These are phyloP conservation scores for Echinops telfairi DNA, from an alignment of 2,113 vertebrate species.

Conservation along the genomic window DNA sequence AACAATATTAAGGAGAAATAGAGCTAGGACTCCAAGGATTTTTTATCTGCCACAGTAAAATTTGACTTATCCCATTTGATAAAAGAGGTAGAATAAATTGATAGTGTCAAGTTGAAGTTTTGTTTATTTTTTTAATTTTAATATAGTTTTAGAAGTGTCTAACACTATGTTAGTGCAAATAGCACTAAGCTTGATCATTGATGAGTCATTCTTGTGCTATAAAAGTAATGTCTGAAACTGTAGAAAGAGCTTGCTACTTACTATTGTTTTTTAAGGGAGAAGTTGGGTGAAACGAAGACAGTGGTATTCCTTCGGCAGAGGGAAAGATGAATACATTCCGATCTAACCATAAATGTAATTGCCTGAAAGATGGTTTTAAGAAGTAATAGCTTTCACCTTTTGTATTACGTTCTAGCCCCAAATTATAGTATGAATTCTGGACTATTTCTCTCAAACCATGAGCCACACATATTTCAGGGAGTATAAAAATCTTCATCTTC, in stretches of 20 bases:
- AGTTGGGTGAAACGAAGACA: background rate
- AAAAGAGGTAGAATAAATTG: background rate
- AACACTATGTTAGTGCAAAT: background rate
- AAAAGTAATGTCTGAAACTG: background rate
- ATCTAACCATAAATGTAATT: background rate
- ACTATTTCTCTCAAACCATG: background rate
- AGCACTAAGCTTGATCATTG: background rate
- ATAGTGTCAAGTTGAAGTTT: background rate
- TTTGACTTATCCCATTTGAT: no score
- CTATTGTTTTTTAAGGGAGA: background rate
- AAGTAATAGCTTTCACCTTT: no score
- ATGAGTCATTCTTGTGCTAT: background rate
- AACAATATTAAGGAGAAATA: no score
- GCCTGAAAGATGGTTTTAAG: no score
- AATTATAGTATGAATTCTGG: background rate
- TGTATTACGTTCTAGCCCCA: no score
- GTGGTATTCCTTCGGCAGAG: background rate
- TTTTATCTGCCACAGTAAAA: no score
- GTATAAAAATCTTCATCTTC: no score
- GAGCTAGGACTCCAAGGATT: no score
- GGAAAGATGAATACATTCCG: background rate
- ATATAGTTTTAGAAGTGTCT: background rate
- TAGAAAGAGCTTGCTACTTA: background rate
- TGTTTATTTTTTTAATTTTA: background rate
- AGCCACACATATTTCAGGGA: no score